phyloP scores from a whole-genome alignment of 2,888 invertebrate species.

The Cecidostiba fungosa region DNA sequence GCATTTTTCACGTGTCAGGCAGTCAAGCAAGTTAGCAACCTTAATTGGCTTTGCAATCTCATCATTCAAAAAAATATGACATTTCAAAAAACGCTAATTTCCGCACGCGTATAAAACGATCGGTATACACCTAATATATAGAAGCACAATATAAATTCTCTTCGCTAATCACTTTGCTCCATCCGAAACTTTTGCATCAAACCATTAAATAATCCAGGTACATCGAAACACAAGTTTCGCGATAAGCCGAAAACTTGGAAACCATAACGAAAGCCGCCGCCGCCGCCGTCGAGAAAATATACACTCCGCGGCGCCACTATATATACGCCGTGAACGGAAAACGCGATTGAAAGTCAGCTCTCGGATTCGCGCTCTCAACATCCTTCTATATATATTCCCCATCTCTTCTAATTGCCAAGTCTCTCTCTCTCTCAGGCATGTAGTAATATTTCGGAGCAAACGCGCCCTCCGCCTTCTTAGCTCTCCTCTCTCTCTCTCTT shows the following conservation, averaged over 20 bases:
- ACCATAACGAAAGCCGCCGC: neutral
- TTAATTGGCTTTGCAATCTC: neutral
- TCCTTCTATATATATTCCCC: constrained; percentile 22
- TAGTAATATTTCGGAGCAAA: constrained; percentile 32
- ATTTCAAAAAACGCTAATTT: neutral
- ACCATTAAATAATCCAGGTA: constrained; percentile 31
- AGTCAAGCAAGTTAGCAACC: neutral
- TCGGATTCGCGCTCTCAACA: constrained; percentile 2
- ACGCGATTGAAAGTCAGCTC: constrained; percentile 25
- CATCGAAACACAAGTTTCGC: constrained; percentile 31
- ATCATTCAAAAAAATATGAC: neutral
- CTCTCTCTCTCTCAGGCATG: constrained; percentile 12
- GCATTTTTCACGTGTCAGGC: neutral
- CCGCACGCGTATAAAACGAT: neutral
- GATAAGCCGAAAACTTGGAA: constrained; percentile 5
- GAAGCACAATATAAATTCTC: constrained; percentile 8
- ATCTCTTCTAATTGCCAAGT: constrained; percentile 33
- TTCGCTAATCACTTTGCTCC: neutral
- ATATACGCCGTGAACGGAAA: neutral
- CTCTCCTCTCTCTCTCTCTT: constrained; percentile 52
- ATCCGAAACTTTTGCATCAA: constrained; percentile 11
- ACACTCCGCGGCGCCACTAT: neutral
- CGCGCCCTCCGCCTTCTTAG: constrained; percentile 46
- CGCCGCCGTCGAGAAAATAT: neutral
- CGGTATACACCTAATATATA: neutral